Percentiles rank a stretch among this genome's conserved stretches.
Evolutionary conservation across 1,140 invertebrate genomes (phyloP).

Genomic region (Colletes latitarsis): DNA sequence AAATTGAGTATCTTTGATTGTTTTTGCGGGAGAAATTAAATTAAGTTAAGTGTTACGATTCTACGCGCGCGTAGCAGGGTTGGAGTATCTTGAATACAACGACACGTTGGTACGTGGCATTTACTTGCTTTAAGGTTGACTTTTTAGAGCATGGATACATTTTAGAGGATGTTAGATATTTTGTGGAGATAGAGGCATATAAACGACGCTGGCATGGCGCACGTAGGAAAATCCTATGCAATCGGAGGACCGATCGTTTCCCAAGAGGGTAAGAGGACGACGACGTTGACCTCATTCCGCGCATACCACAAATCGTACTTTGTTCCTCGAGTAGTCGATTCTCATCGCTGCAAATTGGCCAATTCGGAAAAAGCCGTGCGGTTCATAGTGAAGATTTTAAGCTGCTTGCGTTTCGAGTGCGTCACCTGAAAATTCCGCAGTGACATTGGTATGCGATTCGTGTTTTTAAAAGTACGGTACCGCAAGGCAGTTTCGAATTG

Average conservation of each 20-base stretch:
- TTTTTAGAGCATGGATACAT: conserved; percentile 28
- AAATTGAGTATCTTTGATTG: too few relatives aligned
- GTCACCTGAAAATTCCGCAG: background rate
- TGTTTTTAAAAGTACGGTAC: too few relatives aligned
- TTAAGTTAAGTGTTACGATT: too few relatives aligned
- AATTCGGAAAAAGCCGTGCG: background rate
- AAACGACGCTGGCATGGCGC: background rate
- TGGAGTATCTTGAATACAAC: too few relatives aligned
- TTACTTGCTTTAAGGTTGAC: background rate
- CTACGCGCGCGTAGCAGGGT: too few relatives aligned
- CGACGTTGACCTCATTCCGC: conserved; percentile 30
- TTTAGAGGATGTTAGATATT: conserved; percentile 51
- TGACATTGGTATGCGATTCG: too few relatives aligned
- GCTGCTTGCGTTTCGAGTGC: background rate
- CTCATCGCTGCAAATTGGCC: conserved; percentile 20
- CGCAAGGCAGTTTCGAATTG: too few relatives aligned
- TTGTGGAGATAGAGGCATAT: conserved; percentile 23
- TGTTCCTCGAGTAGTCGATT: conserved; percentile 12
- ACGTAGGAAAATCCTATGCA: conserved; percentile 31
- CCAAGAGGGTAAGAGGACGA: conserved; percentile 12
- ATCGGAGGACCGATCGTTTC: conserved; percentile 18
- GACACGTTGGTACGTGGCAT: background rate
- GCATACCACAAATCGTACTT: conserved; percentile 29
- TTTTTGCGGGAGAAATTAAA: too few relatives aligned
- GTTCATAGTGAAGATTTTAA: background rate